phyloP scores from a whole-genome alignment of 2,797 vertebrate genomes.

The Pempheris klunzingeri region DNA sequence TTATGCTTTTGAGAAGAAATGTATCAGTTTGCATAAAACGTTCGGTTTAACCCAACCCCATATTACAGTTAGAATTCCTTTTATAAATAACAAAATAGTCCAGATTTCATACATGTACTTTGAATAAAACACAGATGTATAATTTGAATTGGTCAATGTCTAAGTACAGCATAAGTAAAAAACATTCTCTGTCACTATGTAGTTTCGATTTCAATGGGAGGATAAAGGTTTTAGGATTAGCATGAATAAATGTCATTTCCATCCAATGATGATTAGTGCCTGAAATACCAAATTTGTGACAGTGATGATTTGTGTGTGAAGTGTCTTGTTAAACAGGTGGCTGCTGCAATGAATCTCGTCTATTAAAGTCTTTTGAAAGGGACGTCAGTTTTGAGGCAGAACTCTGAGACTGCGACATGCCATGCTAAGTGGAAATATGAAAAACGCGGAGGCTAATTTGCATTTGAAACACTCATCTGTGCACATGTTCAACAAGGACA shows the following conservation, averaged over 20 bases:
- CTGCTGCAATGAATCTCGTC: neutral
- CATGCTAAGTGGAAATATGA: neutral
- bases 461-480: slow-evolving; percentile 9
- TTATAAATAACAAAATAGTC: too few relatives aligned
- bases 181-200: too few relatives aligned
- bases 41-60: too few relatives aligned
- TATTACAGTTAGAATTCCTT: too few relatives aligned
- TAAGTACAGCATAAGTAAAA: too few relatives aligned
- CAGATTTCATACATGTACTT: too few relatives aligned
- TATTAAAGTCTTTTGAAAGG: neutral
- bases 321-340: neutral
- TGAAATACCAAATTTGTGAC: neutral
- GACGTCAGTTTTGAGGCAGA: neutral
- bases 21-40: too few relatives aligned
- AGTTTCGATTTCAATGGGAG: too few relatives aligned
- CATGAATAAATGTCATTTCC: neutral
- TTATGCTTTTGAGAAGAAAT: too few relatives aligned
- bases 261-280: slow-evolving; percentile 4
- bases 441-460: slow-evolving; percentile 4
- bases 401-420: neutral
- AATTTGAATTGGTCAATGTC: too few relatives aligned
- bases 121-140: too few relatives aligned
- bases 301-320: neutral
- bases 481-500: slow-evolving; percentile 6
- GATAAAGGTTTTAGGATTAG: too few relatives aligned